A percentile compares a stretch with the other conserved stretches of the same genome.
Evolutionary conservation across 2,797 vertebrate species (phyloP).

Genomic region (Diceros bicornis): DNA sequence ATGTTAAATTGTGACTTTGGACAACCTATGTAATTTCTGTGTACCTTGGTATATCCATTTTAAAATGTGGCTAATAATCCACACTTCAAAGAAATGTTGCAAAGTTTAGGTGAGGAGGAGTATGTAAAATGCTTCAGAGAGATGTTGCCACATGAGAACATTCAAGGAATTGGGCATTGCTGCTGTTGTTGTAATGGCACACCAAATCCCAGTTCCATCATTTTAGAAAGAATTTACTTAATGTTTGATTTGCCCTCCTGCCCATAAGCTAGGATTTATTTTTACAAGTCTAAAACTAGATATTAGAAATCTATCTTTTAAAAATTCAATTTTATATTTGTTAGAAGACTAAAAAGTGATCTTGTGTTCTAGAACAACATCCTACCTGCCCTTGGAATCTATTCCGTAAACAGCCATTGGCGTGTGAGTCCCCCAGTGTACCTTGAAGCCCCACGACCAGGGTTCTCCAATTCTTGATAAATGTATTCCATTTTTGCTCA

Average conservation of each 20-base stretch:
- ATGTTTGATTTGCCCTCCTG: neutral
- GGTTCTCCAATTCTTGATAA: neutral
- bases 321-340: neutral
- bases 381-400: neutral
- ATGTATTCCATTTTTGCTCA: neutral
- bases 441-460: neutral
- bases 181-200: neutral
- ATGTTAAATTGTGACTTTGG: neutral
- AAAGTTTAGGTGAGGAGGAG: neutral
- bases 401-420: neutral
- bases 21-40: neutral
- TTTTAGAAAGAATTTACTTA: neutral
- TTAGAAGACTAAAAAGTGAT: neutral
- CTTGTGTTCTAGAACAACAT: neutral
- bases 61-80: neutral
- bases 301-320: neutral
- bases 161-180: neutral
- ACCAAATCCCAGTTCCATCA: neutral
- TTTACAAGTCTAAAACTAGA: neutral
- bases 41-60: neutral
- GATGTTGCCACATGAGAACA: too few relatives aligned
- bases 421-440: neutral
- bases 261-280: neutral
- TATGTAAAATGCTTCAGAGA: neutral
- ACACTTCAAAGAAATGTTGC: neutral